Percentiles rank a stretch among this genome's conserved stretches.
Conservation (phyloP, 30 jellyfish, hydroid and myxozoan species). For the Rhopilema esculentum region DNA sequence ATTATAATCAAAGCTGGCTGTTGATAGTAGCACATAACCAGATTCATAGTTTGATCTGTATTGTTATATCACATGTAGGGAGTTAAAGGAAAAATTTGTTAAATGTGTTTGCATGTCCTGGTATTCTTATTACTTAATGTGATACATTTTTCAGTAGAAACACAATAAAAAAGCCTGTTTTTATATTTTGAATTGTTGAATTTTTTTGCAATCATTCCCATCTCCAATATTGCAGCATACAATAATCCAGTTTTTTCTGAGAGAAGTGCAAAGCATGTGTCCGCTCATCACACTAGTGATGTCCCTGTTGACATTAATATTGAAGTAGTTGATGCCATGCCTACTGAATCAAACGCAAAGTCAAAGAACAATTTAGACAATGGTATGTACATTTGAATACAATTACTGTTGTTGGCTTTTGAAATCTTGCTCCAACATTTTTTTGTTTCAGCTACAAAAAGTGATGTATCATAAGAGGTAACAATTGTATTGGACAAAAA, state of each 20-base stretch:
- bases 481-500: too few relatives aligned
- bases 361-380: not conserved
- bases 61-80: too few relatives aligned
- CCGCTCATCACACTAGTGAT: too few relatives aligned
- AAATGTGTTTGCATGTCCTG: too few relatives aligned
- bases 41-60: too few relatives aligned
- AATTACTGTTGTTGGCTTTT: not conserved
- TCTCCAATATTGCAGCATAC: not conserved
- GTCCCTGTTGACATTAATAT: constrained; percentile 32
- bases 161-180: not conserved
- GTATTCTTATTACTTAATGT: too few relatives aligned
- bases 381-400: constrained; percentile 14
- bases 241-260: not conserved
- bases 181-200: not conserved
- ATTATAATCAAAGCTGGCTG: too few relatives aligned
- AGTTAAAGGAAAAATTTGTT: too few relatives aligned
- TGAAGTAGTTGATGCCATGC: constrained; percentile 10
- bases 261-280: not conserved
- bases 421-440: not conserved
- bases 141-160: too few relatives aligned
- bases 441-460: too few relatives aligned
- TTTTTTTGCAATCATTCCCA: not conserved
- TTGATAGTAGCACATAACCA: too few relatives aligned
- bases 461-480: too few relatives aligned
- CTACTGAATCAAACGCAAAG: constrained; percentile 18